These are phyloP conservation scores for Cyanistes caeruleus DNA, from an alignment of 2,113 vertebrate species.

Conservation along the genomic window DNA sequence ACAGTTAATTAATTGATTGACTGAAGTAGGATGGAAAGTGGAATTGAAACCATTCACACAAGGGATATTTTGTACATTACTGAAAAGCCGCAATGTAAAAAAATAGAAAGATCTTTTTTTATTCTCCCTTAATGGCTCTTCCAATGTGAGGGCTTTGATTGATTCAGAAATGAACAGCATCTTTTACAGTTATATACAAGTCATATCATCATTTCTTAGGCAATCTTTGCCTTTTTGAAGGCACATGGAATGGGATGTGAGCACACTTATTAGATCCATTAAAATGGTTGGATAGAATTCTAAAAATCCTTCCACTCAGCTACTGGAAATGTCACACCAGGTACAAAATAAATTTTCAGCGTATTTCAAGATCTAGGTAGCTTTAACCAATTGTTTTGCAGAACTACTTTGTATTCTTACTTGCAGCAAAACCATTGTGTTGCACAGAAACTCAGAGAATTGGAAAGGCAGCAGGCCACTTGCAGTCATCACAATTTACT, in stretches of 20 bases:
- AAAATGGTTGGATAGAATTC: neutral
- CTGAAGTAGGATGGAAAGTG: neutral
- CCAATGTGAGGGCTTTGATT: neutral
- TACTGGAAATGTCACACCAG: neutral
- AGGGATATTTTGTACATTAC: neutral
- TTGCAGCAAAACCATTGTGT: neutral
- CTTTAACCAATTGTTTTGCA: neutral
- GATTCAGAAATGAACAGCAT: neutral
- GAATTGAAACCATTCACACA: neutral
- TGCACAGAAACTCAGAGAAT: neutral
- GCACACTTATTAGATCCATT: neutral
- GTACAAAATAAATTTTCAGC: neutral
- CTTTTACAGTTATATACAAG: neutral
- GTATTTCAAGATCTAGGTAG: neutral
- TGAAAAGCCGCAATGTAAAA: neutral
- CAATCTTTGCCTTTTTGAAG: neutral
- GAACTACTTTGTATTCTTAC: neutral
- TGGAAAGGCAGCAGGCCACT: neutral
- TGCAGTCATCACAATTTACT: neutral
- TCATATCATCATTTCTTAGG: neutral
- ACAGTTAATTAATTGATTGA: neutral
- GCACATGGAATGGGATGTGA: neutral
- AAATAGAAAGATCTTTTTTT: neutral
- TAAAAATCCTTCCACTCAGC: neutral
- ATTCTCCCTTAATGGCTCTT: neutral